Conservation (phyloP, 2,888 invertebrate species). For the Gari tellinella region DNA sequence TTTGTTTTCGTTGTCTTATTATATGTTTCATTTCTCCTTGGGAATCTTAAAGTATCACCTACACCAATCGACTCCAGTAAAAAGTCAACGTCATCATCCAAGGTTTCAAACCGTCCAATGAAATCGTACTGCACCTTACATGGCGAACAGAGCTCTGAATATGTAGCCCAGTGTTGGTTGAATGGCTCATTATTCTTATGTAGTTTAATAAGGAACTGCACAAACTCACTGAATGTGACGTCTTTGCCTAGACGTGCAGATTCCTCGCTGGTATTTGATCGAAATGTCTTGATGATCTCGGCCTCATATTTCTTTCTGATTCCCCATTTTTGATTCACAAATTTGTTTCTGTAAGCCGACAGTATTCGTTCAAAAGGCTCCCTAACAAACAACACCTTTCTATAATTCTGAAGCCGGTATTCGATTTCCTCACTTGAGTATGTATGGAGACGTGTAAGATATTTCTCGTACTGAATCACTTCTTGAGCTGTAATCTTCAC, state of each 20-base stretch:
- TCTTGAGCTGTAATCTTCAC: slow-evolving; percentile 64
- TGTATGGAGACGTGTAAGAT: slow-evolving; percentile 68
- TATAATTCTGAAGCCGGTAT: slow-evolving; percentile 90
- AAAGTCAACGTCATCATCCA: slow-evolving; percentile 91
- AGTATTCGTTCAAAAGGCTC: slow-evolving; percentile 96
- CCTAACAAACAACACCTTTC: slow-evolving; percentile 93
- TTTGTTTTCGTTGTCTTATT: slow-evolving; percentile 89
- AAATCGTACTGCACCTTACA: slow-evolving; percentile 94
- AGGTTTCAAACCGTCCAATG: slow-evolving; percentile 94
- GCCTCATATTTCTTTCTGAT: slow-evolving; percentile 88
- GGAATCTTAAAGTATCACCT: slow-evolving; percentile 70
- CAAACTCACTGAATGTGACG: slow-evolving; percentile 94
- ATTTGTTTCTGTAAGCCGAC: slow-evolving; percentile 95
- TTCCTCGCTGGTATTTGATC: slow-evolving; percentile 88
- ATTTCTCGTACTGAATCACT: slow-evolving; percentile 64
- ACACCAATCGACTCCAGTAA: slow-evolving; percentile 70
- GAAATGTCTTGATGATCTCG: slow-evolving; percentile 90
- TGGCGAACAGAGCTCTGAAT: slow-evolving; percentile 93
- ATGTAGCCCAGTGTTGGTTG: slow-evolving; percentile 96
- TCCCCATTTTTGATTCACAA: slow-evolving; percentile 85
- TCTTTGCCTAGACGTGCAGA: slow-evolving; percentile 88
- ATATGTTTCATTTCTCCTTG: slow-evolving; percentile 80
- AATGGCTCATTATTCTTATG: slow-evolving; percentile 77
- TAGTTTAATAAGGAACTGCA: slow-evolving; percentile 89
- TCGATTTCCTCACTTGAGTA: slow-evolving; percentile 87